phyloP scores from a whole-genome alignment of 1,140 invertebrate species.

The Coelopa frigida region DNA sequence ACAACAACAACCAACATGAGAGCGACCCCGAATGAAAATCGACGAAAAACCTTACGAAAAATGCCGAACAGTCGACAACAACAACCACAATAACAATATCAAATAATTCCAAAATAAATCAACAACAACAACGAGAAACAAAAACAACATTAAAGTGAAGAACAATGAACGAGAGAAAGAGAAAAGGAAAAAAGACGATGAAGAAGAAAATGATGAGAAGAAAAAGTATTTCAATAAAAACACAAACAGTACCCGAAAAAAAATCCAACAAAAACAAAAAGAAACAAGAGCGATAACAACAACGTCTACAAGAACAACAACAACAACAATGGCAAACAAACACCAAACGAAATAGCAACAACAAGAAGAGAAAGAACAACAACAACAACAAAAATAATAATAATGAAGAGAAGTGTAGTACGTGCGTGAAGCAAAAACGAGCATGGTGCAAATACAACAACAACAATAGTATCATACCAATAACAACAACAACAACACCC shows the following conservation, averaged over 20 bases:
- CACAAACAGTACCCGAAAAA: not conserved
- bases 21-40: conserved; percentile 7
- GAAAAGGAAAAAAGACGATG: not conserved
- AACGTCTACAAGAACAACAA: conserved; percentile 2
- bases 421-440: no score
- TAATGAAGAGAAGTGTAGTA: no score
- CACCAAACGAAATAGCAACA: conserved; percentile 6
- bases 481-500: not conserved
- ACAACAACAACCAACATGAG: conserved; percentile 9
- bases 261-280: not conserved
- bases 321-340: conserved; percentile 3
- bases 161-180: conserved; percentile 33
- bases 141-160: conserved; percentile 11
- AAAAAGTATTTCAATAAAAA: not conserved
- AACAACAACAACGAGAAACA: conserved; percentile 19
- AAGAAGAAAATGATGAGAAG: no score
- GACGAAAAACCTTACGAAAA: conserved; percentile 3
- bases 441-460: not conserved
- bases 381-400: not conserved
- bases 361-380: conserved; percentile 2
- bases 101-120: conserved; percentile 14
- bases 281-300: not conserved
- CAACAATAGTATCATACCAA: not conserved
- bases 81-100: conserved; percentile 2
- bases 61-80: not conserved